Percentiles rank a stretch among this genome's conserved stretches.
phyloP scores from a whole-genome alignment of 2,888 invertebrate species.

The Megalurothrips usitatus region DNA sequence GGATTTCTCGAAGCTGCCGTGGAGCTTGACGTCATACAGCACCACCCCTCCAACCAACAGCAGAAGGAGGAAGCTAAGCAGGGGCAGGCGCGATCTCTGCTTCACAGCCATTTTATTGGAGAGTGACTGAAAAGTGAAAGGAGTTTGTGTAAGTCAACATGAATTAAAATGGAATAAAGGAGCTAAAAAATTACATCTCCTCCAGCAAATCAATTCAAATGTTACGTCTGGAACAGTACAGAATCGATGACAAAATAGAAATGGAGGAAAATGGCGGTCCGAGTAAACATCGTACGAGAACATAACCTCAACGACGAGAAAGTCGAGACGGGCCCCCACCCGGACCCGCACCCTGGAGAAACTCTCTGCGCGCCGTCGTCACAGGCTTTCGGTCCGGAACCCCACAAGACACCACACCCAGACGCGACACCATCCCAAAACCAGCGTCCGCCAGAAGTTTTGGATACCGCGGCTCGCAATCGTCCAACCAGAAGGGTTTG shows the following conservation, averaged over 20 bases:
- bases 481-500: no score
- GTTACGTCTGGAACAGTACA: neutral
- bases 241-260: neutral
- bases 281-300: neutral
- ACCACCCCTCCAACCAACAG: conserved; percentile 57
- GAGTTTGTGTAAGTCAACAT: no score
- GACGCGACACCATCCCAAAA: no score
- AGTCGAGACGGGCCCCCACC: no score
- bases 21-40: conserved; percentile 60
- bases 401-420: no score
- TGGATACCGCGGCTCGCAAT: no score
- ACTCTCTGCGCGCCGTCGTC: no score
- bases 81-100: conserved; percentile 50
- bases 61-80: conserved; percentile 54
- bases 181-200: neutral
- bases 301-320: neutral
- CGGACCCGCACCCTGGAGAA: no score
- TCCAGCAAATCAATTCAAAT: neutral
- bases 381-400: no score
- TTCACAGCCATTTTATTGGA: conserved; percentile 49
- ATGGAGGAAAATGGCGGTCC: neutral
- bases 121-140: conserved; percentile 45
- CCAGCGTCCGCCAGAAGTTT: no score
- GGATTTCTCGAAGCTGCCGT: conserved; percentile 44
- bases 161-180: neutral